Evolutionary conservation across 2,113 vertebrate species (phyloP), one percentile per base, ranked within the genome.

Genomic region (Helogale parvula): DNA sequence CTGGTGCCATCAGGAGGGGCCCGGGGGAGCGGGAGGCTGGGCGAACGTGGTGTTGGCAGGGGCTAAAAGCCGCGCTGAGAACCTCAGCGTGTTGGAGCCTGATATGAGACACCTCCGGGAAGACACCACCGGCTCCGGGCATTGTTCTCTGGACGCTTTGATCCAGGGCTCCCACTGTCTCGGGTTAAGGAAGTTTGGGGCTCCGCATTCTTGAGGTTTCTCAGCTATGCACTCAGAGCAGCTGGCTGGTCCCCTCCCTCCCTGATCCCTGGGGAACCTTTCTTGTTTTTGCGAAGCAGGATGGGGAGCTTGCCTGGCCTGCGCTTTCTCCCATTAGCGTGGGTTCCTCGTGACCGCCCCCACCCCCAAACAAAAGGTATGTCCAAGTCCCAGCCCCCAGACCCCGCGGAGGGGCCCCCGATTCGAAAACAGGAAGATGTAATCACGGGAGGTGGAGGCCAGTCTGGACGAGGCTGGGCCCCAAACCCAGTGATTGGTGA

Each of bases 171-270:
- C 96, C 86, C 72, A 69, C 94, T 89, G 83, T 92, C 93, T 98
- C 72, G 6, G 31, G 52, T 96, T 86, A 93, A 97, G 96, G 94
- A 97, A 81, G 84, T 87, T 8, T 25, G 86, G 76, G 88, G 93
- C 83, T 77, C 60, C 4, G 16, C 92, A 94, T 97, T 94, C 96
- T 80, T 94, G 90, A 95, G 90, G 92, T 74, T 92, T 92, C 83
- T 33, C 57, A 63, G 13, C 35, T 25, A 7, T 33, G 29, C 60
- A 35, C 81, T 15, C 1, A 38, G 54, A 23, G 15, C 2, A 0
- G 33, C 60, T 7, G 1, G 7, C 69, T 4, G 29, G 9, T 66
- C n/a, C 74, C 68, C 81, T 8, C 45, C 38, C 0, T 60, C 6
- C n/a, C 7, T 0, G 15, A 66, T 93, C 90, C 96, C 90, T 72